Evolutionary conservation across 1,140 invertebrate genomes (phyloP).

Genomic region (Formica selysi): DNA sequence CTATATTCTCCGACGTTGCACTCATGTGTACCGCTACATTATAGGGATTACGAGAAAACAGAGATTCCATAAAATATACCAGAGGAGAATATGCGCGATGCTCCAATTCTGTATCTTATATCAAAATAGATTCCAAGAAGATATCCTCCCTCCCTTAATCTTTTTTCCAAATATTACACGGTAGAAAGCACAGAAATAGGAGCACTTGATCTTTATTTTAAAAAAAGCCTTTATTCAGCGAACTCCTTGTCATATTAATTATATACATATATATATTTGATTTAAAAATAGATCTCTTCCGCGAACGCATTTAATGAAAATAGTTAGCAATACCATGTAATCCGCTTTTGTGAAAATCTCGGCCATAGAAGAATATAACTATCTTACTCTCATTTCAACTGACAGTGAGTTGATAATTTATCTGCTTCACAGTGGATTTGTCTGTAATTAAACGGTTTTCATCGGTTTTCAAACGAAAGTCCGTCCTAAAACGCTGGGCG

Average conservation of each 20-base stretch:
- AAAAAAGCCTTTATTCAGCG: neutral
- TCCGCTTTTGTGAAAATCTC: neutral
- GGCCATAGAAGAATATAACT: neutral
- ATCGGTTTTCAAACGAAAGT: neutral
- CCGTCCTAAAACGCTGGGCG: neutral
- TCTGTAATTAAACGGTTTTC: constrained; percentile 54
- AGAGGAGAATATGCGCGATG: neutral
- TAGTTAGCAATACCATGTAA: neutral
- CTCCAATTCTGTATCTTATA: neutral
- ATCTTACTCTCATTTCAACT: neutral
- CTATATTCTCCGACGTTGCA: constrained; percentile 18
- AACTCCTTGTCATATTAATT: neutral
- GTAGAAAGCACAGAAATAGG: neutral
- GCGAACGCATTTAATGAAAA: neutral
- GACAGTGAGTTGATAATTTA: neutral
- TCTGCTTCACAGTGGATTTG: constrained; percentile 2
- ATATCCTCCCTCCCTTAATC: neutral
- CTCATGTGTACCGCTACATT: neutral
- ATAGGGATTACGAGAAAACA: constrained; percentile 9
- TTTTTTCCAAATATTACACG: constrained; percentile 4
- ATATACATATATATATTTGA: neutral
- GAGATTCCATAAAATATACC: constrained; percentile 1
- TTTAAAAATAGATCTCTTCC: neutral
- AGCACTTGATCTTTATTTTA: neutral
- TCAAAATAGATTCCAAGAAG: neutral